Conservation (phyloP, 2,113 vertebrate genomes). For the Serinus canaria region DNA sequence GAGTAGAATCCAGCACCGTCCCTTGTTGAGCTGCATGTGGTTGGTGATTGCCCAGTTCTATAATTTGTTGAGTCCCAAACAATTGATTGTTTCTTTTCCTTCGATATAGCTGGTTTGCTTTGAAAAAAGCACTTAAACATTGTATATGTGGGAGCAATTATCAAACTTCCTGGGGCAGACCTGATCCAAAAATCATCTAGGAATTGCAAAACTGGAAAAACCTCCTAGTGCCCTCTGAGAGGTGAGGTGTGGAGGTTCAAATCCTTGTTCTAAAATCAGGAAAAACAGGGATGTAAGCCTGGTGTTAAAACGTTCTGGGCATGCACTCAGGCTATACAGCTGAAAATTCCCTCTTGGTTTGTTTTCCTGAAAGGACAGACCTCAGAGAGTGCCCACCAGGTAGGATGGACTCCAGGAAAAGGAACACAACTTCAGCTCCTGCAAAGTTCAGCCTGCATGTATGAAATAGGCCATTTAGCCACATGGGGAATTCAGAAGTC, state of each 20-base stretch:
- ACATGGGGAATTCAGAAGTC: not conserved
- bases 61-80: not conserved
- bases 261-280: not conserved
- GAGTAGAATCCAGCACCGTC: not conserved
- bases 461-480: not conserved
- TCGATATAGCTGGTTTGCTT: not conserved
- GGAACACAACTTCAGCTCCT: not conserved
- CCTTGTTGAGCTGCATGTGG: not conserved
- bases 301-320: not conserved
- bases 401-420: not conserved
- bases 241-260: not conserved
- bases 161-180: not conserved
- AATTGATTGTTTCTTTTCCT: not conserved
- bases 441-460: not conserved
- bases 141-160: not conserved
- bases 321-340: not conserved
- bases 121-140: not conserved
- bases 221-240: not conserved
- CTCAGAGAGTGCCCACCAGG: not conserved
- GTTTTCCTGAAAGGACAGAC: not conserved
- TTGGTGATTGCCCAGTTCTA: not conserved
- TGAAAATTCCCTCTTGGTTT: not conserved
- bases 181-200: not conserved
- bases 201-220: not conserved
- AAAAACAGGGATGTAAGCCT: not conserved